Evolutionary conservation across 2,888 invertebrate species (phyloP).

Genomic region (Phaedon cochleariae): DNA sequence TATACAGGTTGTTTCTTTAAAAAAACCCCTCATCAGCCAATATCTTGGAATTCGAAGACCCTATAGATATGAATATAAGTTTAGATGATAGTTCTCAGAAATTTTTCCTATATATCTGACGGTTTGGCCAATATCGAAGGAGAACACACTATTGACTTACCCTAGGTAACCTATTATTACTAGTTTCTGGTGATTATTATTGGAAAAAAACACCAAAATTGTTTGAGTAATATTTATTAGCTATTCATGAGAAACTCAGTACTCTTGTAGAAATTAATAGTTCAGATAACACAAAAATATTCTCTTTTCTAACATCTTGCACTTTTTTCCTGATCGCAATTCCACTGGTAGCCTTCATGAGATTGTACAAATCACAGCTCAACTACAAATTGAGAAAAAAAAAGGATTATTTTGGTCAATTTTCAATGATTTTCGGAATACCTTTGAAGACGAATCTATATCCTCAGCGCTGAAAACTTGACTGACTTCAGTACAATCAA

Average conservation of each 20-base stretch:
- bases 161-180: too few relatives aligned
- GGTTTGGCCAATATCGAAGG: too few relatives aligned
- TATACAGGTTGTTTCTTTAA: too few relatives aligned
- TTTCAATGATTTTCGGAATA: constrained; percentile 10
- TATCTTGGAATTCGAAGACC: too few relatives aligned
- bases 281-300: constrained; percentile 70
- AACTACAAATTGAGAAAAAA: constrained; percentile 65
- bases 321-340: constrained; percentile 68
- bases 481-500: constrained; percentile 81
- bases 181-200: background rate
- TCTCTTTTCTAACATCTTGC: constrained; percentile 66
- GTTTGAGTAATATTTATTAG: background rate
- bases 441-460: constrained; percentile 37
- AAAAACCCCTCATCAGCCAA: too few relatives aligned
- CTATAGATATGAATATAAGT: too few relatives aligned
- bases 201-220: background rate
- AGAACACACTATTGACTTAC: too few relatives aligned
- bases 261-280: constrained; percentile 70
- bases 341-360: constrained; percentile 72
- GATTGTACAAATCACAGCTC: constrained; percentile 68
- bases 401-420: background rate
- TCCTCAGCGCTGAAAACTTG: constrained; percentile 69
- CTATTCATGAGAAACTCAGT: constrained; percentile 69
- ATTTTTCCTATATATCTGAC: too few relatives aligned
- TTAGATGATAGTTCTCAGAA: too few relatives aligned